These are phyloP conservation scores for Grantiella picta DNA, from an alignment of 2,113 vertebrate species.

Conservation along the genomic window DNA sequence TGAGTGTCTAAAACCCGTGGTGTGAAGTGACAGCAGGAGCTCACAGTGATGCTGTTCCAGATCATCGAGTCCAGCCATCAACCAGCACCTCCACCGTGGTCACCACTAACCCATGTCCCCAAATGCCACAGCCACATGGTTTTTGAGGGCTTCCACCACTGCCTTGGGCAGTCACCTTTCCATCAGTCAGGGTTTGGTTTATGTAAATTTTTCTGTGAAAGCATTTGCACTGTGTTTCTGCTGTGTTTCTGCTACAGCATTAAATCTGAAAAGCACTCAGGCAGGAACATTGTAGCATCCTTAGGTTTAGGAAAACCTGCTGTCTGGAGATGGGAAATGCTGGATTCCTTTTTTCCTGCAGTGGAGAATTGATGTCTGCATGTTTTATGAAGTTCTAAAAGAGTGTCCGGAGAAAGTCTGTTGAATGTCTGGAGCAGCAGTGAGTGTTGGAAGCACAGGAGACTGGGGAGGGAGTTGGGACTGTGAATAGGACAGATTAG, in stretches of 20 bases:
- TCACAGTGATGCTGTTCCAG: not conserved
- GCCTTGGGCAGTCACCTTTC: not conserved
- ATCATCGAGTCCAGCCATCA: accelerated
- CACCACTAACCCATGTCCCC: accelerated
- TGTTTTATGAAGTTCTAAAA: not conserved
- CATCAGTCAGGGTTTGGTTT: not conserved
- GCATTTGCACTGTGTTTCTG: not conserved
- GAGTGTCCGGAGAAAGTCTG: constrained; percentile 30
- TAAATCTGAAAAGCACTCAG: not conserved
- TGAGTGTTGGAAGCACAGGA: not conserved
- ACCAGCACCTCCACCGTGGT: accelerated
- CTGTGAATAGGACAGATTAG: not conserved
- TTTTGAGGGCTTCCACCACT: not conserved
- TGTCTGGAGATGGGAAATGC: not conserved
- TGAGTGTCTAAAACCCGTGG: accelerated
- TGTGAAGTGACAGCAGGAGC: accelerated
- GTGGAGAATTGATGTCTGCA: constrained; percentile 34
- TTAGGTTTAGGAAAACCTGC: not conserved
- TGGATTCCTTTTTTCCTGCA: constrained; percentile 37
- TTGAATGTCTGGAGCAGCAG: not conserved
- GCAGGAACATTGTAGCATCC: not conserved
- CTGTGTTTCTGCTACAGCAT: not conserved
- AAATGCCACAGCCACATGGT: accelerated
- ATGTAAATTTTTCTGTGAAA: not conserved
- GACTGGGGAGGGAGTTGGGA: not conserved